Percentiles rank a stretch among this genome's conserved stretches.
Evolutionary conservation across 2,797 vertebrate genomes (phyloP).

Genomic region (Remorina albescens): DNA sequence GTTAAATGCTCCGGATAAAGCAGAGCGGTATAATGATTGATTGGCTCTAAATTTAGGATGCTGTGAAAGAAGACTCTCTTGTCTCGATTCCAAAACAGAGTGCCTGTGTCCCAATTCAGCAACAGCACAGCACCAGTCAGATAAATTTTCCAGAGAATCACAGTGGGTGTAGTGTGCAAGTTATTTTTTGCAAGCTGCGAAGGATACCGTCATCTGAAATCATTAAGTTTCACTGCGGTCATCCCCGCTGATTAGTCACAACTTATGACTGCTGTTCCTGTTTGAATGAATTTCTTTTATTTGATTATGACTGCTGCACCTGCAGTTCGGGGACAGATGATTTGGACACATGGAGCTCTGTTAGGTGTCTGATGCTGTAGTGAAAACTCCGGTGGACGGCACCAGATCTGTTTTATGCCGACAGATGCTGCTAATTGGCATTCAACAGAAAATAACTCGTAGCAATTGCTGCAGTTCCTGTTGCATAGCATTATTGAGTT

Average conservation of each 20-base stretch:
- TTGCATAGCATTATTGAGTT: background rate
- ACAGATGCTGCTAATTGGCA: slow-evolving; percentile 19
- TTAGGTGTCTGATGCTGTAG: background rate
- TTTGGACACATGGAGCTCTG: background rate
- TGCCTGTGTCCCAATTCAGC: slow-evolving; percentile 37
- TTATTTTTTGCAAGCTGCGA: background rate
- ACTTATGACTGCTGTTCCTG: background rate
- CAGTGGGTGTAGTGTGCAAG: background rate
- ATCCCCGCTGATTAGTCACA: slow-evolving; percentile 4
- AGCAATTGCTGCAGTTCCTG: background rate
- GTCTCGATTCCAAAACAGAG: slow-evolving; percentile 31
- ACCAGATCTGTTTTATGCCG: background rate
- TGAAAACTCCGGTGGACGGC: background rate
- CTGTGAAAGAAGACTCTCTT: slow-evolving; percentile 32
- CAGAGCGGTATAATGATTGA: slow-evolving; percentile 34
- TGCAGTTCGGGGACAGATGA: background rate
- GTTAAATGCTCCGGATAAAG: slow-evolving; percentile 27
- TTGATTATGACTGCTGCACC: background rate
- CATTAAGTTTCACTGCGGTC: background rate
- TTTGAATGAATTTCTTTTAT: background rate
- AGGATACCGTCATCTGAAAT: background rate
- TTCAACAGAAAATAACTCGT: background rate
- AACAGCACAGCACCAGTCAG: slow-evolving; percentile 1
- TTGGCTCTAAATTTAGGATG: slow-evolving; percentile 56
- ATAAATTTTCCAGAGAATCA: slow-evolving; percentile 17